phyloP scores from a whole-genome alignment of 2,888 invertebrate genomes.

The Kryphioiulus occultus region DNA sequence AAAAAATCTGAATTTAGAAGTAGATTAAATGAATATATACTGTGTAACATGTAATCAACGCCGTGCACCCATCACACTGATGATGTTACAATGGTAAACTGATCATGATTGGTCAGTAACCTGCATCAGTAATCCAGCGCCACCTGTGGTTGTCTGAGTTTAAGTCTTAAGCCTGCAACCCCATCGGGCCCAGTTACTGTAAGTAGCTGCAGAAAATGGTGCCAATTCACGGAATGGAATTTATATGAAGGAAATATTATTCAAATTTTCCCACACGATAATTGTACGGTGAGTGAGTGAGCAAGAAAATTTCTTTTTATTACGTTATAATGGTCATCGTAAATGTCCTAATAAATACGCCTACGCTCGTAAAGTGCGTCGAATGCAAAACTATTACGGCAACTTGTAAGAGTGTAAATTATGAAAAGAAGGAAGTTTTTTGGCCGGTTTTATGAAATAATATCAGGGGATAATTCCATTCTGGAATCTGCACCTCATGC shows the following conservation, averaged over 20 bases:
- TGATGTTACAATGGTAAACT: too few relatives aligned
- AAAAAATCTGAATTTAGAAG: too few relatives aligned
- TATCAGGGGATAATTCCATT: neutral
- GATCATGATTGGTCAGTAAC: too few relatives aligned
- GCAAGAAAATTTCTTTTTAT: neutral
- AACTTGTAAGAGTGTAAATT: neutral
- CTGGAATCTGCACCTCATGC: neutral
- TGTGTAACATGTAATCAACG: too few relatives aligned
- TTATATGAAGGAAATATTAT: neutral
- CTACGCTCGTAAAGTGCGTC: constrained; percentile 7
- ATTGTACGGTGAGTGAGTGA: constrained; percentile 23
- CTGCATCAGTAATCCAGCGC: neutral
- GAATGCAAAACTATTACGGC: constrained; percentile 9
- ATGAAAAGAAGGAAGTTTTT: constrained; percentile 23
- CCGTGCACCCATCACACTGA: too few relatives aligned
- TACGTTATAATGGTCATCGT: constrained; percentile 23
- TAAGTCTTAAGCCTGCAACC: neutral
- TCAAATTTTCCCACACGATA: constrained; percentile 9
- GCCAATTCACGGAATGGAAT: constrained; percentile 1
- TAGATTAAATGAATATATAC: too few relatives aligned
- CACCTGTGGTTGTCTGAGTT: neutral
- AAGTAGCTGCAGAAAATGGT: neutral
- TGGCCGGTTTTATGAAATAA: neutral
- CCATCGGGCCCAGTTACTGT: neutral
- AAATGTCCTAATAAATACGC: constrained; percentile 23